Evolutionary conservation across 2,888 invertebrate species (phyloP).

Genomic region (Scaptomyza caliginosa): DNA sequence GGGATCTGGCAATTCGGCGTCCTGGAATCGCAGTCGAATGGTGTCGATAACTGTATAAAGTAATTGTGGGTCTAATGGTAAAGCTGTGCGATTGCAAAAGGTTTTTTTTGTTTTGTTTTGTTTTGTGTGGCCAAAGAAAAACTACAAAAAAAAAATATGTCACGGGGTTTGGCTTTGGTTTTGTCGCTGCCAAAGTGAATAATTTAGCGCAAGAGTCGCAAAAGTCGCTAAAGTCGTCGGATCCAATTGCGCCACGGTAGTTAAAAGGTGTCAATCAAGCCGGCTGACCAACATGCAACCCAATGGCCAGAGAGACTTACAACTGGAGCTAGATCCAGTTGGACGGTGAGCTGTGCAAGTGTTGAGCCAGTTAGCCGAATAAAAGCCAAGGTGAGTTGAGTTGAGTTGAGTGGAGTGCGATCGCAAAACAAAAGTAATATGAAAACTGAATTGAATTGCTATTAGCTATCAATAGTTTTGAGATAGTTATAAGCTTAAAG

Average conservation of each 20-base stretch:
- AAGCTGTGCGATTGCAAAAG: slow-evolving; percentile 21
- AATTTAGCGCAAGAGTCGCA: slow-evolving; percentile 53
- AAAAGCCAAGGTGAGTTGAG: slow-evolving; percentile 10
- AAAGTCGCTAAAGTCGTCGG: slow-evolving; percentile 50
- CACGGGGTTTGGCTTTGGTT: slow-evolving; percentile 42
- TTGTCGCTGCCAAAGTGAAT: slow-evolving; percentile 47
- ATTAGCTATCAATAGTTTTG: too few relatives aligned
- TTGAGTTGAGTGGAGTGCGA: background rate
- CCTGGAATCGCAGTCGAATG: slow-evolving; percentile 9
- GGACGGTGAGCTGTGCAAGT: background rate
- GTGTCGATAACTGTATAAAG: slow-evolving; percentile 4
- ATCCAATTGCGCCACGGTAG: slow-evolving; percentile 67
- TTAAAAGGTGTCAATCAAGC: slow-evolving; percentile 69
- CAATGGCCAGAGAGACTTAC: slow-evolving; percentile 30
- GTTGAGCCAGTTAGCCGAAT: slow-evolving; percentile 26
- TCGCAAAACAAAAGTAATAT: background rate
- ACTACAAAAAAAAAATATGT: slow-evolving; percentile 53
- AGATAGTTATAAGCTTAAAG: too few relatives aligned
- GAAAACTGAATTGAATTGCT: too few relatives aligned
- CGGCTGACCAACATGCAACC: slow-evolving; percentile 63
- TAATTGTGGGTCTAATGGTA: slow-evolving; percentile 11
- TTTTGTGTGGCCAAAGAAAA: too few relatives aligned
- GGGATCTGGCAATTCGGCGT: slow-evolving; percentile 10
- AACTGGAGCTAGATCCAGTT: slow-evolving; percentile 6
- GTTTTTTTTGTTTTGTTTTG: background rate